These are phyloP conservation scores for Chironomus riparius DNA, from an alignment of 2,888 invertebrate species.

Conservation along the genomic window DNA sequence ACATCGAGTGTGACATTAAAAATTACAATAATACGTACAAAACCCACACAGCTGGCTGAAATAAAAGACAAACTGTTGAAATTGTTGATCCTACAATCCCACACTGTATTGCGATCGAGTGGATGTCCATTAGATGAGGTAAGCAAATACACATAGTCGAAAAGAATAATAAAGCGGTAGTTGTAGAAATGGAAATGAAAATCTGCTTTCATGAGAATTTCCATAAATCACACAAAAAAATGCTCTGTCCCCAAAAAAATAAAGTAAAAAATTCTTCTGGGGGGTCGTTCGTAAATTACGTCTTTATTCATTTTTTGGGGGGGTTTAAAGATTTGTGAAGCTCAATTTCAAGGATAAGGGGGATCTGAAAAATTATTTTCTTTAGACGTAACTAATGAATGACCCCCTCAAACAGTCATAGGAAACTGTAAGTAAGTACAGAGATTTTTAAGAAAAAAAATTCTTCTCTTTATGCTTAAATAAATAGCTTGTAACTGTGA, in stretches of 20 bases:
- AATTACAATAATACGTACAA: constrained; percentile 71
- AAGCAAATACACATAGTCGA: constrained; percentile 35
- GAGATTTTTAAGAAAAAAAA: neutral
- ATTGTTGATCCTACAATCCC: constrained; percentile 78
- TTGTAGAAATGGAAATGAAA: neutral
- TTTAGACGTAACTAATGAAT: no score
- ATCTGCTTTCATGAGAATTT: neutral
- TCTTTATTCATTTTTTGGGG: no score
- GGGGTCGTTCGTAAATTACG: no score
- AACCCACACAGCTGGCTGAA: constrained; percentile 67
- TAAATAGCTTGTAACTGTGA: neutral
- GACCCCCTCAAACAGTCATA: neutral
- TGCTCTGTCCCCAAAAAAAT: neutral
- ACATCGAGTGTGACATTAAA: constrained; percentile 84
- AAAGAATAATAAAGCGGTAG: neutral
- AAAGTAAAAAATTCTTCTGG: no score
- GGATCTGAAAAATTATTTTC: no score
- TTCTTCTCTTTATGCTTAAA: neutral
- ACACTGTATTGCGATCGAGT: constrained; percentile 73
- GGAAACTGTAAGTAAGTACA: neutral
- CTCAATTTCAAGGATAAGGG: no score
- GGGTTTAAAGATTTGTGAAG: no score
- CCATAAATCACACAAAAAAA: neutral
- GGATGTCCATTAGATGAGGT: constrained; percentile 96
- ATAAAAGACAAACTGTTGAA: constrained; percentile 89